These are phyloP conservation scores for Cetoscarus ocellatus DNA, from an alignment of 2,797 vertebrate genomes.

Conservation along the genomic window DNA sequence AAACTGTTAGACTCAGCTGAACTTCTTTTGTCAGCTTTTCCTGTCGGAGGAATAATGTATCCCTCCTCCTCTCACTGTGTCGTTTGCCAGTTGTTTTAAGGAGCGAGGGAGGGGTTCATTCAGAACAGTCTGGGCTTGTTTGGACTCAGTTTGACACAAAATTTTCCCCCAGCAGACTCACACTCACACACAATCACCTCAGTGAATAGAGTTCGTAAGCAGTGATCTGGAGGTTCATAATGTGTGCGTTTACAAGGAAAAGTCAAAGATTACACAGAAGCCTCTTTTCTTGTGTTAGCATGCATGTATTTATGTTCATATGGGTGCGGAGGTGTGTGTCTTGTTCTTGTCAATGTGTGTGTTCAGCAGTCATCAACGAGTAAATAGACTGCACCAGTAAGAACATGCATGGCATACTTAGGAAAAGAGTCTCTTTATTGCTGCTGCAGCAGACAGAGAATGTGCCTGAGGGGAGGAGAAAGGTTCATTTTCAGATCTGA, in stretches of 20 bases:
- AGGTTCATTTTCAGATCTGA: constrained; percentile 55
- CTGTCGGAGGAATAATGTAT: constrained; percentile 6
- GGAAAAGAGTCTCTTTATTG: constrained; percentile 42
- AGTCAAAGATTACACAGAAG: constrained; percentile 3
- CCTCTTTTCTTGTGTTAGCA: constrained; percentile 15
- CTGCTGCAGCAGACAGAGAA: constrained; percentile 66
- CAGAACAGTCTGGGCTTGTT: constrained; percentile 66
- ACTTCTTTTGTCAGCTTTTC: constrained; percentile 14
- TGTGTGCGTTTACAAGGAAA: constrained; percentile 21
- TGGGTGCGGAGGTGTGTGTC: constrained; percentile 7
- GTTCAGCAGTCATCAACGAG: constrained; percentile 42
- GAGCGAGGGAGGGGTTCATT: constrained; percentile 37
- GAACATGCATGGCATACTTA: constrained; percentile 76
- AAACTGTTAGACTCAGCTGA: neutral
- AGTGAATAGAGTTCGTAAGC: constrained; percentile 34
- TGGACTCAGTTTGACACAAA: constrained; percentile 45
- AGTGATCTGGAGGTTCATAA: constrained; percentile 10
- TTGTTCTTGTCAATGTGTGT: constrained; percentile 29
- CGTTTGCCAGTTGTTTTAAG: constrained; percentile 35
- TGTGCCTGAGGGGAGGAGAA: constrained; percentile 63
- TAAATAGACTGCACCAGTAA: constrained; percentile 68
- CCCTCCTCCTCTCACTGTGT: constrained; percentile 23
- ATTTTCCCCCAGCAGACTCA: constrained; percentile 18
- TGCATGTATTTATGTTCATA: constrained; percentile 13
- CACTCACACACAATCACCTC: constrained; percentile 14